A percentile compares a stretch with the other conserved stretches of the same genome.
Evolutionary conservation across 2,888 invertebrate species (phyloP).

Genomic region (Callyntrura guangdongensis): DNA sequence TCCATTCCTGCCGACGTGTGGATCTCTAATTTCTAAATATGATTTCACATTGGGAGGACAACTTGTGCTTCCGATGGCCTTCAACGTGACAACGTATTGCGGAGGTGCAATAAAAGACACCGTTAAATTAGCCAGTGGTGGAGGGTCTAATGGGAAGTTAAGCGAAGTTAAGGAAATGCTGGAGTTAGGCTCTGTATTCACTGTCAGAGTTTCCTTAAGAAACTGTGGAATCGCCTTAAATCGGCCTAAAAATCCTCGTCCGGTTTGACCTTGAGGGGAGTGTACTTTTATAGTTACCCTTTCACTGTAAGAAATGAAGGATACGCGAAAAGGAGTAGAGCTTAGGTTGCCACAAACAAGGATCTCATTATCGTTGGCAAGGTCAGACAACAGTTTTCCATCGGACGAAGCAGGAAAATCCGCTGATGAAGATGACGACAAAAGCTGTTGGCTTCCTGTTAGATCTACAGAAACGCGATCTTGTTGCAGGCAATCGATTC

Average conservation of each 20-base stretch:
- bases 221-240: conserved; percentile 89
- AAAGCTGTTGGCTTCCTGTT: conserved; percentile 86
- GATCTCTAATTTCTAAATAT: conserved; percentile 83
- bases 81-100: conserved; percentile 88
- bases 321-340: conserved; percentile 75
- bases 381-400: conserved; percentile 39
- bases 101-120: conserved; percentile 89
- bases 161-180: conserved; percentile 81
- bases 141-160: conserved; percentile 84
- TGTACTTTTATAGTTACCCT: conserved; percentile 89
- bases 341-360: conserved; percentile 84
- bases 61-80: conserved; percentile 78
- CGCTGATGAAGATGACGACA: not conserved
- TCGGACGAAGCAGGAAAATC: conserved; percentile 34
- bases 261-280: conserved; percentile 89
- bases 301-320: conserved; percentile 89
- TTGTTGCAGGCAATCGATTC: conserved; percentile 78
- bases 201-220: conserved; percentile 79
- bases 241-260: conserved; percentile 89
- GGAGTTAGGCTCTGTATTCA: conserved; percentile 79
- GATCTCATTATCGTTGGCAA: conserved; percentile 79
- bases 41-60: conserved; percentile 79
- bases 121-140: conserved; percentile 86
- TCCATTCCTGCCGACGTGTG: conserved; percentile 82
- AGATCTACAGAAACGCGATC: conserved; percentile 88